Base-by-base conservation (phyloP, 2,797 vertebrate species). In the Fundulus diaphanus region DNA sequence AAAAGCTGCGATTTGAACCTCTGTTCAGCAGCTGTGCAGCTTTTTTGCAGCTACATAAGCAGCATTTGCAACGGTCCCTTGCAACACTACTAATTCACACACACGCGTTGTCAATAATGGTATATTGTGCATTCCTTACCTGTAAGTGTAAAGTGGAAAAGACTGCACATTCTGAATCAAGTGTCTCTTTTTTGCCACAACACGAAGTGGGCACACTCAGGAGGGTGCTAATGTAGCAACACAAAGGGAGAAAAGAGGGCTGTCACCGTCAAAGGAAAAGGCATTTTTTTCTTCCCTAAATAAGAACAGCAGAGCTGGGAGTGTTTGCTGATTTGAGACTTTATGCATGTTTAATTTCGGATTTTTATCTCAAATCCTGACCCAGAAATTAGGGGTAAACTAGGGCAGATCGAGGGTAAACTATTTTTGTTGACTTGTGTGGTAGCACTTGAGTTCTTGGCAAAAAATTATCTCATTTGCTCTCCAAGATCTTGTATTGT, bases 381-480 rank as follows among this genome's bases (percentile, higher is more conserved):
- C 51, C 9, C 16, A 0, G n/a, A 9, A 31, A 40, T 40, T 9
- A 9, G 40, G 40, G 40, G 40, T 40, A 40, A 40, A n/a, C n/a
- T n/a, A n/a, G n/a, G n/a, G n/a, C n/a, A n/a, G n/a, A n/a, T n/a
- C n/a, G n/a, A n/a, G n/a, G n/a, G n/a, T n/a, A n/a, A n/a, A n/a
- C n/a, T 29, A 16, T 77, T 80, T 70, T 35, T 70, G 8, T 31
- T 4, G 33, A 29, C 57, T 46, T 20, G 22, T 61, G 54, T 24
- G 24, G 13, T 8, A 35, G 48, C 12, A 22, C 7, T 1, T 24
- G 3, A 42, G 2, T 7, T n/a, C 5, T 56, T 40, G 35, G 27
- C 35, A 40, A 37, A 20, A 40, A 9, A 5, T 71, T 1, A 54
- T 51, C 52, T 48, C 22, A 33, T 70, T 70, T 70, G 5, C 24